Evolutionary conservation across 2,797 vertebrate genomes (phyloP), one percentile per base, ranked within the genome.

Genomic region (Anableps anableps): DNA sequence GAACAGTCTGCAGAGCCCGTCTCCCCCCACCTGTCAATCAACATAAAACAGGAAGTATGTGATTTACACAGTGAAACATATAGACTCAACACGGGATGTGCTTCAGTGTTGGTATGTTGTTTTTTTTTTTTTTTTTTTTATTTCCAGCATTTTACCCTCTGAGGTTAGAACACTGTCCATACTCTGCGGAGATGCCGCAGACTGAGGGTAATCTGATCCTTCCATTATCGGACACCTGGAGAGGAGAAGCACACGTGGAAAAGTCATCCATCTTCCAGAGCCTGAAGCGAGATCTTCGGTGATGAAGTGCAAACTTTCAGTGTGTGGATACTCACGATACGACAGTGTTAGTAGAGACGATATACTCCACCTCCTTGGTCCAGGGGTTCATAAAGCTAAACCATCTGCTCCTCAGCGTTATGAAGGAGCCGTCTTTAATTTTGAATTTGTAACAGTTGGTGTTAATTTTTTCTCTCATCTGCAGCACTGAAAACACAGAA

Each of bases 341-440:
- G 0, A 99, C 97, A 0, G 98, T 99, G 94, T 99, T 99, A 77
- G 98, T 99, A 82, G 98, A 99, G 88, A 99, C 98, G 47, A 99
- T 99, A 93, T 99, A 99, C 93, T 99, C 98, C 95, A 99, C 98
- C 95, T 99, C 99, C 97, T 99, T 99, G 96, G 99, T 99, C 99
- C 99, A 99, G 81, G 98, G 99, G 96, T 99, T 99, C 97, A 99
- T 98, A 95, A 99, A 99, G 96, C 99, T 99, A 96, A 99, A 99
- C 98, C 98, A 99, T 85, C 97, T 96, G 95, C 99, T 99, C 88
- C 97, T 93, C 93, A 99, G 92, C 0, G 97, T 98, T 94, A 99
- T 99, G 93, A 99, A 99, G 85, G 98, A 99, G 68, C 98, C 99
- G 72, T 99, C 98, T 95, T 99, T 99, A 92, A 99, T 98, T 95